These are phyloP conservation scores for Incurvaria masculella DNA, from an alignment of 2,888 invertebrate genomes.

Conservation along the genomic window DNA sequence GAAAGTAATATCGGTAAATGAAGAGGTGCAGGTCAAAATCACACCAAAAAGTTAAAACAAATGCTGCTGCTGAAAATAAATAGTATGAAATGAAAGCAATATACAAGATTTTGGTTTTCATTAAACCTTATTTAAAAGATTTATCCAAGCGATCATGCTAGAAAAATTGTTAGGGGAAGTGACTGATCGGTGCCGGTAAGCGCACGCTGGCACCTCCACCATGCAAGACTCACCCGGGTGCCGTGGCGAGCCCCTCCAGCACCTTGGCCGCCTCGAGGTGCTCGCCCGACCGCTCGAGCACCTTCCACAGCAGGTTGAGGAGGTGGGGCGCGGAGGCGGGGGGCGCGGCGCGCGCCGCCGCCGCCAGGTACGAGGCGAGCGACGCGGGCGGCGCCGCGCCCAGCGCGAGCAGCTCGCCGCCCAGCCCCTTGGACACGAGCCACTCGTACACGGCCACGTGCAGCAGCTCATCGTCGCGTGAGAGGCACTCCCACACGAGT, in stretches of 20 bases:
- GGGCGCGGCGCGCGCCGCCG: constrained; percentile 53
- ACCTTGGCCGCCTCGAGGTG: constrained; percentile 92
- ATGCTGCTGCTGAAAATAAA: too few species aligned
- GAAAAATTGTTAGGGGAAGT: too few species aligned
- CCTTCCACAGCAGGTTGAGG: constrained; percentile 91
- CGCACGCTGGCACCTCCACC: too few species aligned
- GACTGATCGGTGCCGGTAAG: too few species aligned
- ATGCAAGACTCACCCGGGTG: constrained; percentile 61
- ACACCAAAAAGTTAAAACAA: too few species aligned
- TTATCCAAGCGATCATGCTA: too few species aligned
- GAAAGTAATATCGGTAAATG: too few species aligned
- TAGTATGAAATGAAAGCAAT: too few species aligned
- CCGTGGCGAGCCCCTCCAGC: constrained; percentile 80
- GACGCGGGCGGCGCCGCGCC: constrained; percentile 65
- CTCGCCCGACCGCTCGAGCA: constrained; percentile 89
- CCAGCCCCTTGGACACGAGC: constrained; percentile 77
- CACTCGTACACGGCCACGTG: constrained; percentile 93
- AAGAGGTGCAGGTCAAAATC: too few species aligned
- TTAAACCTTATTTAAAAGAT: too few species aligned
- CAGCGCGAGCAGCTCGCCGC: constrained; percentile 62
- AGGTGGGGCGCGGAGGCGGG: constrained; percentile 59
- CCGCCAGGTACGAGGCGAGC: constrained; percentile 71
- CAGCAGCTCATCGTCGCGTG: constrained; percentile 78
- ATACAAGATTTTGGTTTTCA: too few species aligned
- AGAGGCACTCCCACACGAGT: constrained; percentile 65